A percentile compares a stretch with the other conserved stretches of the same genome.
phyloP scores from a whole-genome alignment of 2,888 invertebrate species.

The Amaurobius ferox region DNA sequence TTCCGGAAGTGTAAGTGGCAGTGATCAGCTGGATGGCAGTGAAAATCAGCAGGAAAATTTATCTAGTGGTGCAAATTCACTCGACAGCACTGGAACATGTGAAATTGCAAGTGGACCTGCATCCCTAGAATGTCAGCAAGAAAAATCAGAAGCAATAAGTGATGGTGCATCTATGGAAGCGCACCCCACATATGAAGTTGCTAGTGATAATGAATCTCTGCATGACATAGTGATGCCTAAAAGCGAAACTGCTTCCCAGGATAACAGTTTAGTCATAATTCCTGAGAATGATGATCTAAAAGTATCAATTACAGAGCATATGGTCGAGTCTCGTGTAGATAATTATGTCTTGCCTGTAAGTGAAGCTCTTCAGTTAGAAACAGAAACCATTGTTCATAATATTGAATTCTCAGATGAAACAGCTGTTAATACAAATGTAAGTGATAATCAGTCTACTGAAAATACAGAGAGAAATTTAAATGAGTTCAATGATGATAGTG shows the following conservation, averaged over 20 bases:
- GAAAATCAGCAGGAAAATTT: slow-evolving; percentile 54
- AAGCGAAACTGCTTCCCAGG: slow-evolving; percentile 54
- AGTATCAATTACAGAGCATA: background rate
- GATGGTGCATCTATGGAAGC: slow-evolving; percentile 40
- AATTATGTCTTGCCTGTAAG: background rate
- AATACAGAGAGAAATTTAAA: background rate
- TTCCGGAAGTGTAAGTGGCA: slow-evolving; percentile 58
- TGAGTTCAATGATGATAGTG: background rate
- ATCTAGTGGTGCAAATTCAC: slow-evolving; percentile 61
- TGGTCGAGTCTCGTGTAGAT: background rate
- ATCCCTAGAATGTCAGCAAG: slow-evolving; percentile 25
- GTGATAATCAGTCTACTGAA: background rate
- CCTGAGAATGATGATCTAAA: slow-evolving; percentile 1
- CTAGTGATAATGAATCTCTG: slow-evolving; percentile 51
- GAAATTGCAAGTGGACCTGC: slow-evolving; percentile 26
- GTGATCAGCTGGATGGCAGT: slow-evolving; percentile 57
- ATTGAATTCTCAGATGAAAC: background rate
- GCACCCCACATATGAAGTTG: slow-evolving; percentile 47
- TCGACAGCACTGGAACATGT: slow-evolving; percentile 50
- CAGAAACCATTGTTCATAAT: background rate
- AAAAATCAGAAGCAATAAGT: slow-evolving; percentile 39
- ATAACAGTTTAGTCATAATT: slow-evolving; percentile 48
- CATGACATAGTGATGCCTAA: slow-evolving; percentile 57
- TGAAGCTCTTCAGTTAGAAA: background rate
- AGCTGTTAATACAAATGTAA: background rate